phyloP scores from a whole-genome alignment of 1,140 invertebrate genomes.

The Agrypnia vestita region DNA sequence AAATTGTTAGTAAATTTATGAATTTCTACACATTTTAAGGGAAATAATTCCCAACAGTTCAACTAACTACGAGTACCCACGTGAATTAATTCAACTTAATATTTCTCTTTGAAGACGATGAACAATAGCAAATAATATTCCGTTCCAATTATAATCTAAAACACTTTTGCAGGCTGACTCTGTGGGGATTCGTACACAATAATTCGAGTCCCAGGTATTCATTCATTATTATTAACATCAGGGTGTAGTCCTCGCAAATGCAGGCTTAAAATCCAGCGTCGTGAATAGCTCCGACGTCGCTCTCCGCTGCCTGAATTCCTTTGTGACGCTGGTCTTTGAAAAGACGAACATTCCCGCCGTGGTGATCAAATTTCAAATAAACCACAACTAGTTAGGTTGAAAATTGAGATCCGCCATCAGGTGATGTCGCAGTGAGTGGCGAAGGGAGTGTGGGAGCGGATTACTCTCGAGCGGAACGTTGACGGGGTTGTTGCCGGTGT shows the following conservation, averaged over 20 bases:
- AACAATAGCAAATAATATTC: neutral
- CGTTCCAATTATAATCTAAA: neutral
- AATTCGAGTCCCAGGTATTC: neutral
- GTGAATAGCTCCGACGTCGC: conserved; percentile 9
- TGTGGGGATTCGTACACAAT: conserved; percentile 5
- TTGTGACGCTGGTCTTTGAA: conserved; percentile 40
- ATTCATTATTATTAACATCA: conserved; percentile 4
- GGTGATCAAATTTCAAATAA: conserved; percentile 53
- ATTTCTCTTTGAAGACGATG: neutral
- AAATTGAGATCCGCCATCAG: conserved; percentile 53
- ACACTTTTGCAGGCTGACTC: conserved; percentile 7
- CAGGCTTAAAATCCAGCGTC: conserved; percentile 21
- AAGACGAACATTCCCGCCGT: conserved; percentile 34
- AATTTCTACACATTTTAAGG: too few relatives aligned
- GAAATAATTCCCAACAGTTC: too few relatives aligned
- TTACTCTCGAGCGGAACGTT: conserved; percentile 4
- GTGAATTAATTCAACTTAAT: neutral
- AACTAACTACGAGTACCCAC: too few relatives aligned
- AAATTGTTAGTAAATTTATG: too few relatives aligned
- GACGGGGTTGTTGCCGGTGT: neutral
- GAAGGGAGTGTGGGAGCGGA: neutral
- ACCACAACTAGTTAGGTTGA: conserved; percentile 52
- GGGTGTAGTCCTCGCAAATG: conserved; percentile 19
- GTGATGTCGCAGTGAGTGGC: too few relatives aligned
- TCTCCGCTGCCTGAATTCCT: conserved; percentile 33